A percentile compares a stretch with the other conserved stretches of the same genome.
phyloP scores from a whole-genome alignment of 1,140 invertebrate genomes.

The Liolophura sinensis region DNA sequence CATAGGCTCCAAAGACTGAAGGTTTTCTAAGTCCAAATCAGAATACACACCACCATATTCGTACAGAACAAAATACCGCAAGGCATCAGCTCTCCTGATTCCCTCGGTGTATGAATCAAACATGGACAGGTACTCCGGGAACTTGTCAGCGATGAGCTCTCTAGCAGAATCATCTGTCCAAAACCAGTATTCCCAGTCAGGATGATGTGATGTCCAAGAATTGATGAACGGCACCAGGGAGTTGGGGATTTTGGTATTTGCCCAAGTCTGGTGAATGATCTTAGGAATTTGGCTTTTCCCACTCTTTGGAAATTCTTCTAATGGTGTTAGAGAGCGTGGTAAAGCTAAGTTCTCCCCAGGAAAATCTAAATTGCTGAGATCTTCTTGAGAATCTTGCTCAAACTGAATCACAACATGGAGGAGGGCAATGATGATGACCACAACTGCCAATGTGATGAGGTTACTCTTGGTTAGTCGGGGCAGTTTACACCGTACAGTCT shows the following conservation, averaged over 20 bases:
- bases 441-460: too few relatives aligned
- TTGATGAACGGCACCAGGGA: slow-evolving; percentile 41
- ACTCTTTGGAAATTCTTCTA: slow-evolving; percentile 28
- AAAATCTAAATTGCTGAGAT: too few relatives aligned
- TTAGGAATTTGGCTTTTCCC: slow-evolving; percentile 40
- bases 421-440: too few relatives aligned
- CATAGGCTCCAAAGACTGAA: slow-evolving; percentile 41
- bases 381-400: too few relatives aligned
- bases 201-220: slow-evolving; percentile 44
- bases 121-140: slow-evolving; percentile 37
- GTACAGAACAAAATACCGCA: slow-evolving; percentile 50
- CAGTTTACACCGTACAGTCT: too few relatives aligned
- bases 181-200: slow-evolving; percentile 51
- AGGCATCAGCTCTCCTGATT: slow-evolving; percentile 46
- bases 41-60: slow-evolving; percentile 53
- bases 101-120: slow-evolving; percentile 44
- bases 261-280: slow-evolving; percentile 56
- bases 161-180: slow-evolving; percentile 52
- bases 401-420: too few relatives aligned
- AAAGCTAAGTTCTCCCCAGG: too few relatives aligned
- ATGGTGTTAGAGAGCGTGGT: too few relatives aligned
- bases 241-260: slow-evolving; percentile 39
- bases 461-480: too few relatives aligned
- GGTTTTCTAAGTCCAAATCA: slow-evolving; percentile 51
- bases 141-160: slow-evolving; percentile 39